A percentile compares a stretch with the other conserved stretches of the same genome.
These are phyloP conservation scores for Melieria omissa DNA, from an alignment of 2,888 invertebrate species.

Conservation along the genomic window DNA sequence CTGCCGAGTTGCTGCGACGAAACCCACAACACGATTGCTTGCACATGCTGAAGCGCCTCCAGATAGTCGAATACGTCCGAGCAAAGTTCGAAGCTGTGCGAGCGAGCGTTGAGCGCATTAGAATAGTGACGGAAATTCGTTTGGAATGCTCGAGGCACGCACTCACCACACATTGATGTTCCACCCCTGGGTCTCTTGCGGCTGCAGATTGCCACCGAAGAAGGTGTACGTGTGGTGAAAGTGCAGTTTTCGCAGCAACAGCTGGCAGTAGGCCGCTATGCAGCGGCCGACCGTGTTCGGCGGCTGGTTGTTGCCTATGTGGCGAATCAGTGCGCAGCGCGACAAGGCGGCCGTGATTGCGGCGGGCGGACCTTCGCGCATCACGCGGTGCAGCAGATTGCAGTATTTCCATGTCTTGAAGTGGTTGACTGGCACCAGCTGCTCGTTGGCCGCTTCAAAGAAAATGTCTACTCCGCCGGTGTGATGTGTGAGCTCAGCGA, in stretches of 20 bases:
- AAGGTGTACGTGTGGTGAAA: slow-evolving; percentile 38
- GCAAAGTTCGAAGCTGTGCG: slow-evolving; percentile 37
- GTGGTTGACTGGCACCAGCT: slow-evolving; percentile 22
- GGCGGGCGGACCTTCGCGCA: slow-evolving; percentile 34
- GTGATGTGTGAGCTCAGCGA: slow-evolving; percentile 35
- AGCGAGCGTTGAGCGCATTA: not conserved
- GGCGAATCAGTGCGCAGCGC: slow-evolving; percentile 13
- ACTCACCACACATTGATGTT: slow-evolving; percentile 41
- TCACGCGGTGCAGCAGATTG: slow-evolving; percentile 33
- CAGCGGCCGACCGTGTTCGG: slow-evolving; percentile 25
- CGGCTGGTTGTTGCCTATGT: slow-evolving; percentile 31
- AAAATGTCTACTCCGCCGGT: slow-evolving; percentile 20
- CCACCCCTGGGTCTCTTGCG: slow-evolving; percentile 29
- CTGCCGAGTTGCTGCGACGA: slow-evolving; percentile 25
- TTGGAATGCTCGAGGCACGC: not conserved
- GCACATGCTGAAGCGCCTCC: slow-evolving; percentile 37
- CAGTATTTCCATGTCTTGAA: slow-evolving; percentile 40
- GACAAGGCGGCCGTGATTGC: slow-evolving; percentile 15
- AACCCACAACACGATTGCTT: slow-evolving; percentile 36
- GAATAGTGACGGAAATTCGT: not conserved
- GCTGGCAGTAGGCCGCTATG: slow-evolving; percentile 32
- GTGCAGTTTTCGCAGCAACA: slow-evolving; percentile 30
- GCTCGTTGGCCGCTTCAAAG: slow-evolving; percentile 19
- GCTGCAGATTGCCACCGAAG: slow-evolving; percentile 36
- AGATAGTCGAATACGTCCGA: slow-evolving; percentile 41